Conservation (phyloP, 2,888 invertebrate species). For the Athrips mouffetella region DNA sequence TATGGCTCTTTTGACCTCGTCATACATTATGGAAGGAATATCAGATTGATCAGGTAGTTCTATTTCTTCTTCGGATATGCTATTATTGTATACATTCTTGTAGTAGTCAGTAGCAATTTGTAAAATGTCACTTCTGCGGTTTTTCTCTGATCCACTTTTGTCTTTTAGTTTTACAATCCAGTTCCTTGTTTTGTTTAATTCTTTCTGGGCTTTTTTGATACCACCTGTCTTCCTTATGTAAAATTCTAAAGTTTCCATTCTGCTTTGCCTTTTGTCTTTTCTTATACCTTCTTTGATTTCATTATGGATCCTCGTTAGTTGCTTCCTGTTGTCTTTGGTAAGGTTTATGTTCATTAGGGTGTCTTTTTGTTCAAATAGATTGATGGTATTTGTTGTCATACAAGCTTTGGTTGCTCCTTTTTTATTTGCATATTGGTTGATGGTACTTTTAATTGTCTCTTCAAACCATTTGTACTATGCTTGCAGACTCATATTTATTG, state of each 20-base stretch:
- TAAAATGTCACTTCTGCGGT: not conserved
- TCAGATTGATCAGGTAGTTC: not conserved
- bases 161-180: not conserved
- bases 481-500: not conserved
- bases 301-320: not conserved
- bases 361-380: not conserved
- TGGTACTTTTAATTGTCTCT: no score
- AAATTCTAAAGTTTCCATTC: not conserved
- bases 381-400: not conserved
- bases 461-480: not conserved
- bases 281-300: not conserved
- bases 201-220: not conserved
- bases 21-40: not conserved
- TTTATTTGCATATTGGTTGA: no score
- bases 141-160: not conserved
- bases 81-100: not conserved
- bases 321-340: conserved; percentile 10
- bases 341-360: not conserved
- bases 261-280: not conserved
- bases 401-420: not conserved
- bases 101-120: not conserved
- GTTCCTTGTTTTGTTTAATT: not conserved
- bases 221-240: not conserved
- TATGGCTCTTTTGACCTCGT: not conserved
- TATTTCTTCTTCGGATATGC: not conserved